phyloP scores from a whole-genome alignment of 1,140 invertebrate genomes.

The Lucilia cuprina region DNA sequence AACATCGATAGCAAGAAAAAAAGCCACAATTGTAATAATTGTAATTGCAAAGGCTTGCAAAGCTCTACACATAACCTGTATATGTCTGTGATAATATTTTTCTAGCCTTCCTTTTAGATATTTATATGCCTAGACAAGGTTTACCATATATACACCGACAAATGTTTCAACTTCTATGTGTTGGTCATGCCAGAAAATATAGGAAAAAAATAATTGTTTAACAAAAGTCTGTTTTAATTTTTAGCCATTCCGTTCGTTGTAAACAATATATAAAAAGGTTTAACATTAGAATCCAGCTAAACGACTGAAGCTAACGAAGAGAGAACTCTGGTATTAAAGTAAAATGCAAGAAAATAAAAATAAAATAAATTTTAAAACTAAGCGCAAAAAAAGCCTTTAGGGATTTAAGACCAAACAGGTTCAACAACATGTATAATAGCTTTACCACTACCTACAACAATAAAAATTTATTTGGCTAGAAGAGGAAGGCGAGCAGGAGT shows the following conservation, averaged over 20 bases:
- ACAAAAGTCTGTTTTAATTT: neutral
- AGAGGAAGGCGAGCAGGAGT: too few relatives aligned
- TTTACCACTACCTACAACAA: neutral
- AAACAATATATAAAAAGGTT: neutral
- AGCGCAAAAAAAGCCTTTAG: neutral
- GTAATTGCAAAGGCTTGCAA: slow-evolving; percentile 7
- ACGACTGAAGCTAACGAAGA: too few relatives aligned
- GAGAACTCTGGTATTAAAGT: too few relatives aligned
- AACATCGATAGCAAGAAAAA: neutral
- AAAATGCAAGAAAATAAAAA: neutral
- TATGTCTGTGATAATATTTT: neutral
- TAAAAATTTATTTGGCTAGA: too few relatives aligned
- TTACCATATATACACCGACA: neutral
- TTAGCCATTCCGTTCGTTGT: neutral
- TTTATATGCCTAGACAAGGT: neutral
- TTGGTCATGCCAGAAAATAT: neutral
- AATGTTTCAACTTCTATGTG: neutral
- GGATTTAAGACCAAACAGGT: neutral
- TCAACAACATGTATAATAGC: neutral
- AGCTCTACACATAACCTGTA: neutral
- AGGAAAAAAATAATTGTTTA: neutral
- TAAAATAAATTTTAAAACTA: neutral
- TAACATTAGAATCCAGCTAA: neutral
- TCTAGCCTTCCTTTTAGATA: neutral
- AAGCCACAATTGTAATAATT: slow-evolving; percentile 18